Conservation (phyloP, 2,888 invertebrate species). For the Argyra leucocephala region DNA sequence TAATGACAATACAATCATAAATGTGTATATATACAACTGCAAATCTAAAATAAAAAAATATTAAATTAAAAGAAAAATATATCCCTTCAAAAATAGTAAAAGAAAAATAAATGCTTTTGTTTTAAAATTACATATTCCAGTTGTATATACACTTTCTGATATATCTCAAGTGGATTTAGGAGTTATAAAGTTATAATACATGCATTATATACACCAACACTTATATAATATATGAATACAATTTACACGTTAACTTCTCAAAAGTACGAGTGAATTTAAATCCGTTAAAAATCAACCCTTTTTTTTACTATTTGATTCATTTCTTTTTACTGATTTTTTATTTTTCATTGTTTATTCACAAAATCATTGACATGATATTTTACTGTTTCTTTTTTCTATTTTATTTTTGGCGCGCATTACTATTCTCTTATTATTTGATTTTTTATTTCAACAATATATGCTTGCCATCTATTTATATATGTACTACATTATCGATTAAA, state of each 20-base stretch:
- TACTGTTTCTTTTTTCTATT: background rate
- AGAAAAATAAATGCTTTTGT: background rate
- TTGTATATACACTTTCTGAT: background rate
- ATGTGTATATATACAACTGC: background rate
- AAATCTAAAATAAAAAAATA: background rate
- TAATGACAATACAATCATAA: no score
- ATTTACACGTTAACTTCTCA: no score
- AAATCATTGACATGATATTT: background rate
- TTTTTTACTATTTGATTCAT: background rate
- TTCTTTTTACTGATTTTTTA: background rate
- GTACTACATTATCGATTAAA: background rate
- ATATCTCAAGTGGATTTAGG: background rate
- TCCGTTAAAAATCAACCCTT: conserved; percentile 1
- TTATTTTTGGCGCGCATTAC: background rate
- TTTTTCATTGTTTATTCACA: background rate
- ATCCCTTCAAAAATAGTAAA: background rate
- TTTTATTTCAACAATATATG: background rate
- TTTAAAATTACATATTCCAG: background rate
- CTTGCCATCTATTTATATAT: background rate
- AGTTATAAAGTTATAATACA: background rate
- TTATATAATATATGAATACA: no score
- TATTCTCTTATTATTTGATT: background rate
- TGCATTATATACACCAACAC: background rate
- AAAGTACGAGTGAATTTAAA: background rate
- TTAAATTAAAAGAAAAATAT: background rate